Evolutionary conservation across 1,140 invertebrate species (phyloP).

Genomic region (Paraescarpia echinospica): DNA sequence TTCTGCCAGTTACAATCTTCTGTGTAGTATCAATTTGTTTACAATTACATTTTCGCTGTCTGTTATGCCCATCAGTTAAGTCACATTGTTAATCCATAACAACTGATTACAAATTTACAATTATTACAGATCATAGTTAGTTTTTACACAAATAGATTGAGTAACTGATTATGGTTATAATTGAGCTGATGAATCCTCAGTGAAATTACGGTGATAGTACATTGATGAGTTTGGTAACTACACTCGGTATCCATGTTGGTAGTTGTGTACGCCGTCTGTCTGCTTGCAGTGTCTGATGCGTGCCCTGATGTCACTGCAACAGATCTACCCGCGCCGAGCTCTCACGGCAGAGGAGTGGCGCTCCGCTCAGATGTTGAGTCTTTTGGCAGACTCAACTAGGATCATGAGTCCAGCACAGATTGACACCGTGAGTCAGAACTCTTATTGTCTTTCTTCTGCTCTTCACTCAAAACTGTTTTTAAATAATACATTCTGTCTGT

Average conservation of each 20-base stretch:
- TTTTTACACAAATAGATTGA: too few species aligned
- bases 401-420: constrained; percentile 92
- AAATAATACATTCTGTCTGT: neutral
- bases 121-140: too few species aligned
- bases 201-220: neutral
- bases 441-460: neutral
- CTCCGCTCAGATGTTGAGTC: constrained; percentile 88
- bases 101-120: too few species aligned
- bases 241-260: constrained; percentile 14
- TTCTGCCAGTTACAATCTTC: too few species aligned
- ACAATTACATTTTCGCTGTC: too few species aligned
- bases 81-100: too few species aligned
- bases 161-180: too few species aligned
- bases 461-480: neutral
- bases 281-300: constrained; percentile 68
- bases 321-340: constrained; percentile 87
- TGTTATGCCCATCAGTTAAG: too few species aligned
- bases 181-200: too few species aligned
- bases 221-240: neutral
- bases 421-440: constrained; percentile 67
- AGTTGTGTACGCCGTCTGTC: neutral
- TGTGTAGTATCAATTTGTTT: too few species aligned
- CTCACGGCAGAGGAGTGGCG: constrained; percentile 91
- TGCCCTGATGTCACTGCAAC: constrained; percentile 83
- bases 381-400: constrained; percentile 87